Base-by-base conservation (phyloP, 2,113 vertebrate species). In the Hemicordylus capensis region DNA sequence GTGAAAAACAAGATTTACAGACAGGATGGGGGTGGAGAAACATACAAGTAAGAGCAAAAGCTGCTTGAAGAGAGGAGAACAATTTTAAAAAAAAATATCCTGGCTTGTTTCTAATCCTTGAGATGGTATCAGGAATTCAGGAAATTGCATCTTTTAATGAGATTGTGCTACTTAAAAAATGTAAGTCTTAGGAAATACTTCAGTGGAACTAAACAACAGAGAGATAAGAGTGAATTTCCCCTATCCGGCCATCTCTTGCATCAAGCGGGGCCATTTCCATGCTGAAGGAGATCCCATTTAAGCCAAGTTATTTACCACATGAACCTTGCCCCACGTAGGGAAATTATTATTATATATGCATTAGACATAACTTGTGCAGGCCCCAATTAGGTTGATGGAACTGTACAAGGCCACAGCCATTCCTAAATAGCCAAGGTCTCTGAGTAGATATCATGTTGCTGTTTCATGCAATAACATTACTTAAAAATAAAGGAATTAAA, bases 141-240 rank as follows among this genome's bases (percentile, higher is more conserved):
- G 80, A 83, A 78, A 83, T 83, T 78, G 80, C 74, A 78, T 78
- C 66, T 83, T 83, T 69, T 82, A 87, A 82, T 56, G 73, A 87
- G 80, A 61, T 39, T 86, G 54, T 4, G 37, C 39, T 58, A 31
- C 73, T 81, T 76, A 28, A 54, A 73, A 80, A 80, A 81, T 75
- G 70, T 58, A 86, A 81, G 64, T 64, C 70, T 66, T 54, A 48
- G 54, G 85, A 61, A 77, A 76, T n/a, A 56, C 54, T 87, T 67
- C 63, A 70, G 75, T 70, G 54, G 64, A 70, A 82, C 4, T 48
- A 8, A 82, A 59, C 51, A 67, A 58, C 72, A 58, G 22, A 58
- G 69, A 87, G 80, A 76, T 61, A 87, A 61, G 63, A n/a, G 10
- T 44, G 37, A 61, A 28, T 42, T 76, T 82, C 28, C 80, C 9